A percentile compares a stretch with the other conserved stretches of the same genome.
Conservation (phyloP, 37 sponge, comb jelly and placozoan species). For the Chondrosia reniformis region DNA sequence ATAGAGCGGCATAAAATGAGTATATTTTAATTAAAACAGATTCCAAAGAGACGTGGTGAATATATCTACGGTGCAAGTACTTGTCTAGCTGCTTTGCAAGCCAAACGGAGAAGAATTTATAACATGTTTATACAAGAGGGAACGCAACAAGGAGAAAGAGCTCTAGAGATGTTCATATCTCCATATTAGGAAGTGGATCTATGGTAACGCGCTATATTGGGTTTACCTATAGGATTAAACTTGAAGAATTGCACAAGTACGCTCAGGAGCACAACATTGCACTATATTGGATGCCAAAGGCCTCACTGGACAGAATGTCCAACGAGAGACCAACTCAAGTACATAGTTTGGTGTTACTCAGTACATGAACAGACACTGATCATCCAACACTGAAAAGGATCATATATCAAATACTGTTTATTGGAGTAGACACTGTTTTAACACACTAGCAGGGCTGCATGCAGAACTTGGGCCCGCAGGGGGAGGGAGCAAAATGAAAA, state of each 20-base stretch:
- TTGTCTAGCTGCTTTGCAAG: constrained; percentile 62
- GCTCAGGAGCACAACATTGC: constrained; percentile 20
- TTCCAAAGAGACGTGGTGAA: constrained; percentile 49
- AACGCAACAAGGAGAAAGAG: constrained; percentile 5
- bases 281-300: constrained; percentile 25
- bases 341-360: background rate
- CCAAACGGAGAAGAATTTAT: constrained; percentile 38
- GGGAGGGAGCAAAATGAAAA: too few species aligned
- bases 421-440: too few species aligned
- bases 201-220: background rate
- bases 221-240: constrained; percentile 11
- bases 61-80: constrained; percentile 54
- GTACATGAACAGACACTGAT: background rate
- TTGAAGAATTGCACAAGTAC: constrained; percentile 10
- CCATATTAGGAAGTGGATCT: background rate
- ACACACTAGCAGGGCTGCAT: too few species aligned
- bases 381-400: background rate
- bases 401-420: too few species aligned
- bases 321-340: constrained; percentile 68
- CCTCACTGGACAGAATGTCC: constrained; percentile 34
- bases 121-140: background rate
- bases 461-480: too few species aligned
- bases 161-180: constrained; percentile 21
- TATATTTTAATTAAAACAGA: too few species aligned
- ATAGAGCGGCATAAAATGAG: too few species aligned